These are phyloP conservation scores for Myopa testacea DNA, from an alignment of 2,888 invertebrate species.

Conservation along the genomic window DNA sequence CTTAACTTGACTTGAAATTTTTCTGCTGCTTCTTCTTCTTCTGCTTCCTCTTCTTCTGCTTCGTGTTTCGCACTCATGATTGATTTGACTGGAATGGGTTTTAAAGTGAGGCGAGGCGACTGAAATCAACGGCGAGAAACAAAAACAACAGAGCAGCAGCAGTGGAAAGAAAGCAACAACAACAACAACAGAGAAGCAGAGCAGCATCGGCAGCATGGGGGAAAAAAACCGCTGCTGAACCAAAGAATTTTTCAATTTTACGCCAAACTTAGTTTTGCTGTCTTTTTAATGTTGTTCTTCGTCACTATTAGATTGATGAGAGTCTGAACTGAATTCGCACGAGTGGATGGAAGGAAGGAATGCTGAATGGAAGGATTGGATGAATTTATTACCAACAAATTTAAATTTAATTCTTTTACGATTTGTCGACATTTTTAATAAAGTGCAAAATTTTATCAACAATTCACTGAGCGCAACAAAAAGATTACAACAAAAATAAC, in stretches of 20 bases:
- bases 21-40: too few relatives aligned
- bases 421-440: neutral
- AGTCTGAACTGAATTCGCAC: conserved; percentile 11
- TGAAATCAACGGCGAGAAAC: neutral
- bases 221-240: conserved; percentile 37
- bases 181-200: neutral
- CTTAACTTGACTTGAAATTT: too few relatives aligned
- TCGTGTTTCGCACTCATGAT: neutral
- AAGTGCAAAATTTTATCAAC: conserved; percentile 26
- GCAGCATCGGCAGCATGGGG: neutral
- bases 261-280: conserved; percentile 64
- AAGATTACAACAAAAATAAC: neutral
- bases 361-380: neutral
- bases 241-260: conserved; percentile 67
- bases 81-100: neutral
- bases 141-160: neutral
- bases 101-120: neutral
- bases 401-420: conserved; percentile 10
- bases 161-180: too few relatives aligned
- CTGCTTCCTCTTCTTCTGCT: neutral
- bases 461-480: neutral
- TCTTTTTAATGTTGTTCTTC: neutral
- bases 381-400: neutral
- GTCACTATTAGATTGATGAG: conserved; percentile 26
- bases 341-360: neutral